phyloP scores from a whole-genome alignment of 2,797 vertebrate species.

The Phataginus tetradactyla region DNA sequence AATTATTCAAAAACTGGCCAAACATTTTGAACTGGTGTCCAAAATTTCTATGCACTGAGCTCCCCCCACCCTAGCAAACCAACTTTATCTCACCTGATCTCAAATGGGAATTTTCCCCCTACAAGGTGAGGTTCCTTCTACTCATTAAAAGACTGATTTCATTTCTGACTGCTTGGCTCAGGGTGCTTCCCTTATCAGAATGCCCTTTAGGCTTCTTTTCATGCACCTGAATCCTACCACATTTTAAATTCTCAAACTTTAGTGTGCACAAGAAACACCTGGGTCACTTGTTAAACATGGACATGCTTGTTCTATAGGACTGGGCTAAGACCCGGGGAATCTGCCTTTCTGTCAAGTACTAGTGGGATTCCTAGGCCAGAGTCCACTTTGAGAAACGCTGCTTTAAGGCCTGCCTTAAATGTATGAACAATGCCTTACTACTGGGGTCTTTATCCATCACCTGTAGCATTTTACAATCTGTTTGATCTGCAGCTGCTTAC shows the following conservation, averaged over 20 bases:
- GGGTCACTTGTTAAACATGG: neutral
- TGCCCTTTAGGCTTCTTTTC: neutral
- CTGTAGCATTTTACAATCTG: neutral
- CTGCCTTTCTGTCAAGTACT: neutral
- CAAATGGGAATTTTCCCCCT: neutral
- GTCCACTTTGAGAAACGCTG: slow-evolving; percentile 17
- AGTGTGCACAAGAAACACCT: neutral
- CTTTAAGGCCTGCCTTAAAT: neutral
- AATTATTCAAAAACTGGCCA: neutral
- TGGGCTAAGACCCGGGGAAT: neutral
- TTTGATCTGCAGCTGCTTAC: neutral
- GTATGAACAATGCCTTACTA: neutral
- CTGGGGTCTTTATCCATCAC: neutral
- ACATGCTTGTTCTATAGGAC: neutral
- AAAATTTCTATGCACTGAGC: neutral
- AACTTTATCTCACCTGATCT: neutral
- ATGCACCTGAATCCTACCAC: neutral
- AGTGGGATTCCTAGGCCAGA: neutral
- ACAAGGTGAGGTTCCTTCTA: neutral
- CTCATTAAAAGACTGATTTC: neutral
- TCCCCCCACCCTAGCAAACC: neutral
- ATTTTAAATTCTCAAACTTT: neutral
- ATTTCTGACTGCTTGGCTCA: neutral
- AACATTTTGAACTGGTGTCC: neutral
- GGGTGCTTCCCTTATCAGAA: neutral